Conservation (phyloP, 2,113 vertebrate genomes). For the Corythornis vintsioides region DNA sequence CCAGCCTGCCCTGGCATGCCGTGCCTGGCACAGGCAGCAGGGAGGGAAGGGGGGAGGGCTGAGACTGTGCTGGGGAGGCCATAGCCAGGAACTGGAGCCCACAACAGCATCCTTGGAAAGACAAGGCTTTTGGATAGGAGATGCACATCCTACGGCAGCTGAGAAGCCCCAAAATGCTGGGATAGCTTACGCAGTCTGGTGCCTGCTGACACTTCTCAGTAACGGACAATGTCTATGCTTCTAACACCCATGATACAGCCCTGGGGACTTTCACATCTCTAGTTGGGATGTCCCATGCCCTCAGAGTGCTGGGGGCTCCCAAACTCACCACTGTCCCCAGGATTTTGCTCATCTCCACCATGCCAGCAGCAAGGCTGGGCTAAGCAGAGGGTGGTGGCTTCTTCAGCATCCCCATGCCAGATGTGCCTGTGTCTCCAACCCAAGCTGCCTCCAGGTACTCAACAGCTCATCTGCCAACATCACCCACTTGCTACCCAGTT, state of each 20-base stretch:
- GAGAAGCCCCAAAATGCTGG: neutral
- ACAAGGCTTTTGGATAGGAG: neutral
- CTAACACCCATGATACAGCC: neutral
- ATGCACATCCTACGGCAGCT: neutral
- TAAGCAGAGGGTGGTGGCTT: neutral
- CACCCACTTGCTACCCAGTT: neutral
- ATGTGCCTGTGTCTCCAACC: neutral
- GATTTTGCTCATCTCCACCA: neutral
- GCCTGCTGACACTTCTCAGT: neutral
- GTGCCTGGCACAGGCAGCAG: neutral
- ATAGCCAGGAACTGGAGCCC: rapidly evolving
- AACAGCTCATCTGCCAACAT: neutral
- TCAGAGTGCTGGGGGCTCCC: neutral
- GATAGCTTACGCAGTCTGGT: neutral
- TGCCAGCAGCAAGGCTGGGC: neutral
- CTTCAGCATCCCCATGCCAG: neutral
- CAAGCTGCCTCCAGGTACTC: neutral
- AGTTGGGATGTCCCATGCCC: neutral
- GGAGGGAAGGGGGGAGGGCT: neutral
- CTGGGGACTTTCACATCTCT: neutral
- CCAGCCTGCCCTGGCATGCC: neutral
- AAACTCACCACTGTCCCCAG: neutral
- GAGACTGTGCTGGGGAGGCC: rapidly evolving
- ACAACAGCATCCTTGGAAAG: neutral
- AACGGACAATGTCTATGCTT: neutral